These are phyloP conservation scores for Eueremaeus valkanovi DNA, from an alignment of 2,888 invertebrate species.

Conservation along the genomic window DNA sequence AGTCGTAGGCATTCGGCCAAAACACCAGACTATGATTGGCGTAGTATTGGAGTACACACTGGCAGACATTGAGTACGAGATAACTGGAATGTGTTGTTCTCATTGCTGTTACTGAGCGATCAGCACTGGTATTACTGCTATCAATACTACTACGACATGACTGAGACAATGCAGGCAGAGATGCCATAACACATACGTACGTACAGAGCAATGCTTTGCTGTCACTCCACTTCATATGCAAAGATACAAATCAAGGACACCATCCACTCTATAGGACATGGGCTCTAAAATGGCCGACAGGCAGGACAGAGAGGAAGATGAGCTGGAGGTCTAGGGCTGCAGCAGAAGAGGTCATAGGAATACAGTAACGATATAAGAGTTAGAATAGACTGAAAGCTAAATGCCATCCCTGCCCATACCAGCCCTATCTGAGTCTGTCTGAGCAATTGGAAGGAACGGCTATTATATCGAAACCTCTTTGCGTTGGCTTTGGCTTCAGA, in stretches of 20 bases:
- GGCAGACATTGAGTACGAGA: not conserved
- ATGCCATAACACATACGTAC: not conserved
- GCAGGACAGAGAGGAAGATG: too few relatives aligned
- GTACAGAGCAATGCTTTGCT: too few relatives aligned
- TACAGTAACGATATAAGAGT: too few relatives aligned
- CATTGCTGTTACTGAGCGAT: conserved; percentile 5
- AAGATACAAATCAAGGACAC: not conserved
- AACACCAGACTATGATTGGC: conserved; percentile 16
- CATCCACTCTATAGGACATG: not conserved
- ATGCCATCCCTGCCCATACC: too few relatives aligned
- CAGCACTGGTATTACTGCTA: not conserved
- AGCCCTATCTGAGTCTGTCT: conserved; percentile 2
- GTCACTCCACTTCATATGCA: not conserved
- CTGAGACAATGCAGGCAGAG: not conserved
- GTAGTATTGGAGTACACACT: not conserved
- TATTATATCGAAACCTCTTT: too few relatives aligned
- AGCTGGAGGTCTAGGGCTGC: too few relatives aligned
- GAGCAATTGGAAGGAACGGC: not conserved
- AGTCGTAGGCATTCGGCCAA: conserved; percentile 19
- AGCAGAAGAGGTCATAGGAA: too few relatives aligned
- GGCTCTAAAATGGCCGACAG: not conserved
- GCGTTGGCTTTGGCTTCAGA: not conserved
- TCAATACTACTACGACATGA: not conserved
- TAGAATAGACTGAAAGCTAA: too few relatives aligned
- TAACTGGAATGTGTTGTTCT: conserved; percentile 21